Conservation (phyloP, 2,888 invertebrate genomes). For the Sarcophaga subvicina region DNA sequence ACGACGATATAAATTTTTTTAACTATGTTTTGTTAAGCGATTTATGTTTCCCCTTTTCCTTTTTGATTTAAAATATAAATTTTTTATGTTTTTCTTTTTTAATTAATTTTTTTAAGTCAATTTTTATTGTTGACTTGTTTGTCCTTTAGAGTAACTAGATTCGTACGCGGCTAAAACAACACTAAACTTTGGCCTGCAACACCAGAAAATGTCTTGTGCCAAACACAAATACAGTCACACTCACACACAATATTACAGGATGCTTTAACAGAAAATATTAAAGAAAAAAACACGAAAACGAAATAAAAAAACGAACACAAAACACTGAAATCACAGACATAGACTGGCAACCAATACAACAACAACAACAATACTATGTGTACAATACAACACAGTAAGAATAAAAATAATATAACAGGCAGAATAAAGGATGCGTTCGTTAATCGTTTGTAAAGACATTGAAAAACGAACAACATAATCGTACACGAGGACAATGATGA, state of each 20-base stretch:
- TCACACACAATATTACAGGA: slow-evolving; percentile 46
- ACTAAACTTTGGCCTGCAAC: slow-evolving; percentile 59
- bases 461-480: slow-evolving; percentile 55
- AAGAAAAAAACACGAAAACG: neutral
- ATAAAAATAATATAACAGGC: neutral
- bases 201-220: slow-evolving; percentile 52
- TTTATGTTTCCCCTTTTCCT: slow-evolving; percentile 46
- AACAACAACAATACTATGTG: slow-evolving; percentile 30
- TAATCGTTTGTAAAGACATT: slow-evolving; percentile 62
- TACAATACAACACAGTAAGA: neutral
- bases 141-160: slow-evolving; percentile 57
- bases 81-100: slow-evolving; percentile 19
- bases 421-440: neutral
- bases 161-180: slow-evolving; percentile 66
- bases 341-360: slow-evolving; percentile 12
- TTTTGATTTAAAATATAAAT: neutral
- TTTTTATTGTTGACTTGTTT: slow-evolving; percentile 25
- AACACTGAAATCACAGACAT: slow-evolving; percentile 37
- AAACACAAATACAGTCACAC: slow-evolving; percentile 29
- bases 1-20: neutral
- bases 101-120: slow-evolving; percentile 27
- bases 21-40: slow-evolving; percentile 44
- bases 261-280: slow-evolving; percentile 43
- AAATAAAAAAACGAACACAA: slow-evolving; percentile 10
- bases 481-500: slow-evolving; percentile 51